Evolutionary conservation across 2,113 vertebrate species (phyloP).

Genomic region (Oceanodroma tethys): DNA sequence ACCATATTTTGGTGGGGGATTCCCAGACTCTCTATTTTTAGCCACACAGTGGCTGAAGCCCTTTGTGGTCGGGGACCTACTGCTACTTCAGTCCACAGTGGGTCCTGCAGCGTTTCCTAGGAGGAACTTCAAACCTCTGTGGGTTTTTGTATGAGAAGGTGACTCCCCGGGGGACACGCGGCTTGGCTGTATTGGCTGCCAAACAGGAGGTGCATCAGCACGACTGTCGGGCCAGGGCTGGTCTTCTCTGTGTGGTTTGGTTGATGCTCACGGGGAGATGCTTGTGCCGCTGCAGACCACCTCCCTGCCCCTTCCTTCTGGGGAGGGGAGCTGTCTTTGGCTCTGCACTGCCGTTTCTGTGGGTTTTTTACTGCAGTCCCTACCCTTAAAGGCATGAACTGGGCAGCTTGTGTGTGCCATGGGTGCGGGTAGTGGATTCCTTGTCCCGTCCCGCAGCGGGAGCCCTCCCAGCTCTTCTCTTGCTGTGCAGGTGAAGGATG

Average conservation of each 20-base stretch:
- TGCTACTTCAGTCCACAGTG: not conserved
- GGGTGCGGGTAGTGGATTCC: not conserved
- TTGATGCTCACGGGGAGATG: not conserved
- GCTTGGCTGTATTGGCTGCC: not conserved
- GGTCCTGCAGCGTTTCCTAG: not conserved
- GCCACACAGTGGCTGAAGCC: not conserved
- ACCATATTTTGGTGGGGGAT: not conserved
- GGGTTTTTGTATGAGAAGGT: not conserved
- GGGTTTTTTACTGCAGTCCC: not conserved
- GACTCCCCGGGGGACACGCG: fast-evolving
- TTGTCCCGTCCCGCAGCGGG: not conserved
- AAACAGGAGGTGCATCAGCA: no score
- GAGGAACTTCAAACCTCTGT: not conserved
- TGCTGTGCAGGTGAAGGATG: not conserved
- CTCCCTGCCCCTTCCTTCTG: not conserved
- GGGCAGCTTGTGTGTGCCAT: fast-evolving
- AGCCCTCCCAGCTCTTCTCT: not conserved
- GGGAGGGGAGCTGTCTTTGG: not conserved
- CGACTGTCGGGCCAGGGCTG: fast-evolving
- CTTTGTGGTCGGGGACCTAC: not conserved
- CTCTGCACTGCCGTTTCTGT: fast-evolving
- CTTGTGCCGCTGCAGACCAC: not conserved
- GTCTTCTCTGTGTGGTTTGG: not conserved
- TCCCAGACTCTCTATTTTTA: not conserved
- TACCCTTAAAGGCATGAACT: not conserved